Conservation (phyloP, 2,888 invertebrate genomes). For the Nomada flava region DNA sequence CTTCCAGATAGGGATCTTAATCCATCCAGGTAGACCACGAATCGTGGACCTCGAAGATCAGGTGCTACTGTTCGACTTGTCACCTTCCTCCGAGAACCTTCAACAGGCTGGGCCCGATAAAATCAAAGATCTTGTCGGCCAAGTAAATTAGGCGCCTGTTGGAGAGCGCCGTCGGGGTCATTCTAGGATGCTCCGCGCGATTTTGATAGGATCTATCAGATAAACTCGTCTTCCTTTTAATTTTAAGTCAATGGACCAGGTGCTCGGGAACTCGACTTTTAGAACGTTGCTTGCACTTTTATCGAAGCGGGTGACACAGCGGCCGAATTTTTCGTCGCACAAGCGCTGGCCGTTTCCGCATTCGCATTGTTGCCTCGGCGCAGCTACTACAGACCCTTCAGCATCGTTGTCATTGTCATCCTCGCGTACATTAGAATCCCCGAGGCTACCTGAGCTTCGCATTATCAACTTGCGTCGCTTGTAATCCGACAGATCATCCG, state of each 20-base stretch:
- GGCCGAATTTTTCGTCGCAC: conserved; percentile 2
- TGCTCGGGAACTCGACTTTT: background rate
- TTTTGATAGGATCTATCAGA: background rate
- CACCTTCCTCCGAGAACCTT: conserved; percentile 52
- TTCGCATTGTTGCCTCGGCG: conserved; percentile 22
- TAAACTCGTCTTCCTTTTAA: background rate
- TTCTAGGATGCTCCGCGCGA: background rate
- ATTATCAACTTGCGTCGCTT: conserved; percentile 48
- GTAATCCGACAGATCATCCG: conserved; percentile 75
- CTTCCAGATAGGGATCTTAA: conserved; percentile 75
- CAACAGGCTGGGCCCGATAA: conserved; percentile 45
- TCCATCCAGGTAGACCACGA: conserved; percentile 73
- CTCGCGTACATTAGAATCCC: conserved; percentile 16
- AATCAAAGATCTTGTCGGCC: conserved; percentile 48
- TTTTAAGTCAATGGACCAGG: background rate
- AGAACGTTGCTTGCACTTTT: background rate
- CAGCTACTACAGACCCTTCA: background rate
- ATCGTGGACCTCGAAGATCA: conserved; percentile 69
- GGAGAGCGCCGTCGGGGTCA: conserved; percentile 3
- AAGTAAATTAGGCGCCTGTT: conserved; percentile 41
- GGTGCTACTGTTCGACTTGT: conserved; percentile 75
- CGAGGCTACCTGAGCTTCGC: conserved; percentile 45
- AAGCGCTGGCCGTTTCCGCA: conserved; percentile 21
- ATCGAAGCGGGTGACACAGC: background rate
- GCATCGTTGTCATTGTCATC: conserved; percentile 31